Percentiles rank a stretch among this genome's conserved stretches.
Evolutionary conservation across 37 sponge, comb jelly and placozoan species (phyloP).

Genomic region (Petrosia ficiformis): DNA sequence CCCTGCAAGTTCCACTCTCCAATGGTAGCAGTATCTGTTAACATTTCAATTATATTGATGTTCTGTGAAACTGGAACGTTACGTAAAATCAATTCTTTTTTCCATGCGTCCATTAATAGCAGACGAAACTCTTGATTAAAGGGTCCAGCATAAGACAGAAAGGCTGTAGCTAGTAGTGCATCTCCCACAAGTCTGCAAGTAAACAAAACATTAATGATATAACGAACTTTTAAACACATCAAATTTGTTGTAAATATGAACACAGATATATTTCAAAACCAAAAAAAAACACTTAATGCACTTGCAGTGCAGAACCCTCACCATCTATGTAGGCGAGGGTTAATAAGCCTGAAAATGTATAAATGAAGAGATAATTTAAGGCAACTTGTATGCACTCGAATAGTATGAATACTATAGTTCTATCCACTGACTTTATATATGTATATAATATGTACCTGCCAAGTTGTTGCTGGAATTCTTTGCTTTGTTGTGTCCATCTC

Average conservation of each 20-base stretch:
- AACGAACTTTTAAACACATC: background rate
- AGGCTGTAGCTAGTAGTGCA: slow-evolving; percentile 95
- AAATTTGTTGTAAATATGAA: background rate
- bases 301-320: too few species aligned
- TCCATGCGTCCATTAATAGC: slow-evolving; percentile 83
- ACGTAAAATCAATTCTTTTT: slow-evolving; percentile 81
- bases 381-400: background rate
- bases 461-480: slow-evolving; percentile 93
- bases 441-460: background rate
- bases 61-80: slow-evolving; percentile 79
- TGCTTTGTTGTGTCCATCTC: slow-evolving; percentile 96
- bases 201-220: slow-evolving; percentile 2
- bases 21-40: slow-evolving; percentile 80
- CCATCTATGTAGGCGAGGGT: too few species aligned
- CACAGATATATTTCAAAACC: background rate
- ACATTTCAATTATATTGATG: slow-evolving; percentile 86
- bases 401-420: background rate
- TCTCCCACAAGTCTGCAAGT: slow-evolving; percentile 88
- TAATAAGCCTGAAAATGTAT: too few species aligned
- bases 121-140: slow-evolving; percentile 98
- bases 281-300: too few species aligned
- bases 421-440: background rate
- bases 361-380: too few species aligned
- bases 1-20: slow-evolving; percentile 98
- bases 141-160: slow-evolving; percentile 98